Evolutionary conservation across 2,888 invertebrate species (phyloP), one percentile per base, ranked within the genome.

Genomic region (Germaria angustata): DNA sequence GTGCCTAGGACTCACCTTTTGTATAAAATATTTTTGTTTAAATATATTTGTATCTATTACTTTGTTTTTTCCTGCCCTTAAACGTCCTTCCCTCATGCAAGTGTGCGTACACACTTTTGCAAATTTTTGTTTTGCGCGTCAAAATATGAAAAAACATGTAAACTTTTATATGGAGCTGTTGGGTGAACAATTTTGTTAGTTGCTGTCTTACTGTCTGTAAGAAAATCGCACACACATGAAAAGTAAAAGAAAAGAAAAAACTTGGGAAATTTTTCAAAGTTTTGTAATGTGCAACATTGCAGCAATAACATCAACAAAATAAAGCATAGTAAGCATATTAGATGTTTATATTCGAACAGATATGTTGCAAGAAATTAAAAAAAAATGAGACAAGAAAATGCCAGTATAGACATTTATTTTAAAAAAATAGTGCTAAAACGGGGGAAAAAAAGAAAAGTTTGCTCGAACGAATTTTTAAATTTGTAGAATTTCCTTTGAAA

Each of bases 81-180:
- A 55, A 36, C 39, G 44, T 68, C 46, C 36, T 59, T 63, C 34
- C 63, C 9, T n/a, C 17, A 4, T 34, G 28, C 32, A 13, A 13
- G n/a, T 44, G 24, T 46, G 28, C 71, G 51, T 36, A 13, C n/a
- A 59, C 24, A 46, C 66, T 66, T 77, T 73, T 17, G 24, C 17
- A 72, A 73, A 75, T 66, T 76, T 76, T 79, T 79, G 44, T 79
- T 79, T 75, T 79, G 82, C 82, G 82, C 82, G 80, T 84, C 84
- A 84, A 88, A 88, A 89, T 89, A 88, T 88, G 89, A 89, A 88
- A n/a, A 88, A 88, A 89, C 88, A 89, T 89, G 87, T 86, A 88
- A 88, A 88, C 87, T 89, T 73, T 89, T 88, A 85, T 84, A 86
- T 86, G 84, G 72, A 80, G 71, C 84, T 84, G 57, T 79, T 79